Percentiles rank a stretch among this genome's conserved stretches.
These are phyloP conservation scores for Meganola albula DNA, from an alignment of 2,888 invertebrate species.

Conservation along the genomic window DNA sequence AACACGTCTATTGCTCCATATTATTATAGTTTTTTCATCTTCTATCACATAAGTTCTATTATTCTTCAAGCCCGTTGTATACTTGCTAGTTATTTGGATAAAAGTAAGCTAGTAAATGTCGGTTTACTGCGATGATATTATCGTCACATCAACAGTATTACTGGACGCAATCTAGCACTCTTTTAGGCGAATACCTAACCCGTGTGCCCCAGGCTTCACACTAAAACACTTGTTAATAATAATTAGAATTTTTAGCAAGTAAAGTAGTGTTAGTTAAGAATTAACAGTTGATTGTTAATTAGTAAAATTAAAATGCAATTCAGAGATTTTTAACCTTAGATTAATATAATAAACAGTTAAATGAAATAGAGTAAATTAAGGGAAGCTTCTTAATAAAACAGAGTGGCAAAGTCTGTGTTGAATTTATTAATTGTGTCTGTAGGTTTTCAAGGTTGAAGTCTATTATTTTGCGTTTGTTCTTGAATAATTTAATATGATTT, in stretches of 20 bases:
- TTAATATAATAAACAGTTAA: constrained; percentile 57
- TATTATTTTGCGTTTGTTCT: constrained; percentile 18
- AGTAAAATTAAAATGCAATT: constrained; percentile 73
- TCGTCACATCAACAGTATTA: too few relatives aligned
- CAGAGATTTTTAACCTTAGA: constrained; percentile 72
- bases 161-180: too few relatives aligned
- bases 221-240: constrained; percentile 51
- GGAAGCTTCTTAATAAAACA: constrained; percentile 20
- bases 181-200: too few relatives aligned
- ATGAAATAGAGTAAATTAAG: constrained; percentile 42
- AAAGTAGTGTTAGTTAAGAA: constrained; percentile 63
- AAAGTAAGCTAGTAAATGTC: too few relatives aligned
- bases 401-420: constrained; percentile 47
- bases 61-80: constrained; percentile 64
- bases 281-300: constrained; percentile 75
- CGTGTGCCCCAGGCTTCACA: too few relatives aligned
- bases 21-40: constrained; percentile 25
- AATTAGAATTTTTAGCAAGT: constrained; percentile 54
- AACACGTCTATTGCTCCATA: constrained; percentile 23
- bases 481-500: constrained; percentile 20
- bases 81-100: too few relatives aligned
- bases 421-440: too few relatives aligned
- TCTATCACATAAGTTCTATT: constrained; percentile 35
- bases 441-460: constrained; percentile 30
- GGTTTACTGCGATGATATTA: too few relatives aligned